Evolutionary conservation across 2,797 vertebrate species (phyloP), one percentile per base, ranked within the genome.

Genomic region (Coregonus suidteri): DNA sequence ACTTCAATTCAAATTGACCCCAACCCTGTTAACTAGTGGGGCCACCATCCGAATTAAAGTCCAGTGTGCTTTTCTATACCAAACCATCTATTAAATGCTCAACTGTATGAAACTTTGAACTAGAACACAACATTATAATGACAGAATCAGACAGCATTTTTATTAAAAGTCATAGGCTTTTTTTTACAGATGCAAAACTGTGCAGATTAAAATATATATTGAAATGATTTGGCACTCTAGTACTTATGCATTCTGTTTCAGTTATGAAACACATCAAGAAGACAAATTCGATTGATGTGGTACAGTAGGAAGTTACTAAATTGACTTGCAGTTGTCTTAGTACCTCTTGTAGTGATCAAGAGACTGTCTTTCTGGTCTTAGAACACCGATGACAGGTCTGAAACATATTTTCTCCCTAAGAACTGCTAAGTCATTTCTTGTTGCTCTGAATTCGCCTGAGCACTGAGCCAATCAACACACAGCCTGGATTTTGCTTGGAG

Each of bases 11-110:
- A 47, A 47, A 47, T 47, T 47, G 41, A 47, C 41, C 41, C 9
- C 41, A 47, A 47, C 41, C 9, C 41, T 47, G 41, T 47, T 47
- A 47, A 47, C 41, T 47, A 47, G 41, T 47, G 53, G 73, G 59
- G 74, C 67, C 56, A 72, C 20, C 59, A 75, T 70, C 30, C 35
- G 76, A n/a, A 66, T 31, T 34, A 80, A 77, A 78, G 78, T 81
- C 80, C 76, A 64, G 9, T 80, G 82, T 81, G 86, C 85, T 81
- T 68, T 34, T 68, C 31, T 35, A 68, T 34, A 4, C 25, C 59
- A 62, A 7, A 71, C 67, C 74, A 77, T 69, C 73, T 77, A 77
- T 15, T 47, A 3, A 47, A 47, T 47, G 9, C n/a, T 64, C 20
- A 64, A 64, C 59, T 7, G 18, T 64, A 64, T 25, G 20, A 64